These are phyloP conservation scores for Pan troglodytes DNA, from an alignment of 2,113 vertebrate species.

Conservation along the genomic window NHGRI_mPanTro3-v2.1_pri NC_072403.2:162533501-162534000, in stretches of 20 bases:
- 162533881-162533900: not conserved
- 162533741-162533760: conserved; percentile 12
- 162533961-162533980: conserved; percentile 29
- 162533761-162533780: conserved; percentile 55
- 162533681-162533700: conserved; percentile 53
- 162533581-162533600: conserved; percentile 59
- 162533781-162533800: conserved; percentile 9
- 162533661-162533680: conserved; percentile 49
- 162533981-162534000: not conserved
- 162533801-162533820: not conserved
- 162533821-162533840: conserved; percentile 38
- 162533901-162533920: not conserved
- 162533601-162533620: conserved; percentile 2
- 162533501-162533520: conserved; percentile 79
- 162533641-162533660: conserved; percentile 1
- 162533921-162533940: conserved; percentile 48
- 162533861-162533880: not conserved
- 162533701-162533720: conserved; percentile 37
- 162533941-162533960: conserved; percentile 33
- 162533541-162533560: conserved; percentile 73
- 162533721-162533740: conserved; percentile 59
- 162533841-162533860: conserved; percentile 6
- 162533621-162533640: not conserved
- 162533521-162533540: conserved; percentile 77
- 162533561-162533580: conserved; percentile 66